Conservation (phyloP, 2,113 vertebrate genomes). For the Heterocephalus glaber region DNA sequence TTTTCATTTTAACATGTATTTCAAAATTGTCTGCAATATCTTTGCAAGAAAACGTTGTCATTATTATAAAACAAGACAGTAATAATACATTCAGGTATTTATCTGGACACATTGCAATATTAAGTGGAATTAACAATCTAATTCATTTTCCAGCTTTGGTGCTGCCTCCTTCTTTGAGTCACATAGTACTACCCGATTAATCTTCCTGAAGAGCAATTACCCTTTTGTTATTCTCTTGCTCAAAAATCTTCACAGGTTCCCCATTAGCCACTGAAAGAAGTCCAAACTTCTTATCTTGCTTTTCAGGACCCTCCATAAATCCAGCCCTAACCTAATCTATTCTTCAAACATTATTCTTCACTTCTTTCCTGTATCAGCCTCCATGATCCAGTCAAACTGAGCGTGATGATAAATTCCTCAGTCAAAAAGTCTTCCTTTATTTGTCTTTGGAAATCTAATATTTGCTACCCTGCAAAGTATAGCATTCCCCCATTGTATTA, state of each 20-base stretch:
- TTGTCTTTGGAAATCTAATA: background rate
- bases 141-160: constrained; percentile 36
- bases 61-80: constrained; percentile 54
- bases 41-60: constrained; percentile 35
- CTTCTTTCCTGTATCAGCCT: background rate
- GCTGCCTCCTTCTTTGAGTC: background rate
- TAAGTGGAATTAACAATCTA: constrained; percentile 60
- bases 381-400: background rate
- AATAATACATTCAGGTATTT: constrained; percentile 20
- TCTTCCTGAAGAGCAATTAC: constrained; percentile 46
- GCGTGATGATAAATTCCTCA: constrained; percentile 12
- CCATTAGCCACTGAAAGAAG: background rate
- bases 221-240: constrained; percentile 2
- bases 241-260: constrained; percentile 35
- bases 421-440: background rate
- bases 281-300: background rate
- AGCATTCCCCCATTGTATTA: background rate
- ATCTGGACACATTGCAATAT: constrained; percentile 16
- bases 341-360: background rate
- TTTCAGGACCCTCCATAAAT: background rate
- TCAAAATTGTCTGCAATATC: background rate
- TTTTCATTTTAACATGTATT: constrained; percentile 34
- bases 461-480: background rate
- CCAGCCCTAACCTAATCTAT: background rate
- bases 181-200: background rate